Base-by-base conservation (phyloP, 1,140 invertebrate genomes). In the Octopus bimaculoides region DNA sequence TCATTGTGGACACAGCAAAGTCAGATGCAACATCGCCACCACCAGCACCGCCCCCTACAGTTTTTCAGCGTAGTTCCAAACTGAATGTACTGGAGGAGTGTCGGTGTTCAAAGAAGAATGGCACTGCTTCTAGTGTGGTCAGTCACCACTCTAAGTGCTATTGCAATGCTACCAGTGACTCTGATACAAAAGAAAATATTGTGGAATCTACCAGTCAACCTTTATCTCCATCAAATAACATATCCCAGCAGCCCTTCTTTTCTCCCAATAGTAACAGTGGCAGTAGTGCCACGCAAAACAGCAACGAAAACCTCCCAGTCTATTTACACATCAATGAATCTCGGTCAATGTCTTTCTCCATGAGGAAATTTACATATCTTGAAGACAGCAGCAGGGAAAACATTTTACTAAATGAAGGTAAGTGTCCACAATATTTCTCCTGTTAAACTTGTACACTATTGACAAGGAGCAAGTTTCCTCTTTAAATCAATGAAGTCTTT, bases 261-360 rank as follows among this genome's bases (percentile, higher is more conserved):
- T 88, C 87, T 10, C 86, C 87, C 26, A 85, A 85, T 55, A 88
- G 85, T 77, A 88, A 87, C 82, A 83, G 84, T 77, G 82, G 83
- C 52, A 85, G 85, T 75, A 85, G 84, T 52, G 84, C 86, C 69
- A 86, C 84, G 41, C 87, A 85, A 77, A 86, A 85, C 75, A 87
- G 86, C 81, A 85, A 86, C 55, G 88, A 88, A 14, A 88, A 87
- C 41, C 26, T 75, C 14, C 74, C 66, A 85, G 85, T 87, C 10
- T 85, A 87, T 74, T 84, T 89, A 56, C 85, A 89, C 73, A 85
- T 86, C 6, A 89, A 88, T 81, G 84, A 89, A 77, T 83, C 88
- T 54, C 84, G 86, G 78, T 89, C 88, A 53, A 85, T 89, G 6
- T 89, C 88, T 9, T 88, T 86, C 66, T 88, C 87, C 52, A 84